These are phyloP conservation scores for Cavia porcellus DNA, from an alignment of 2,113 vertebrate genomes.

Conservation along the genomic window DNA sequence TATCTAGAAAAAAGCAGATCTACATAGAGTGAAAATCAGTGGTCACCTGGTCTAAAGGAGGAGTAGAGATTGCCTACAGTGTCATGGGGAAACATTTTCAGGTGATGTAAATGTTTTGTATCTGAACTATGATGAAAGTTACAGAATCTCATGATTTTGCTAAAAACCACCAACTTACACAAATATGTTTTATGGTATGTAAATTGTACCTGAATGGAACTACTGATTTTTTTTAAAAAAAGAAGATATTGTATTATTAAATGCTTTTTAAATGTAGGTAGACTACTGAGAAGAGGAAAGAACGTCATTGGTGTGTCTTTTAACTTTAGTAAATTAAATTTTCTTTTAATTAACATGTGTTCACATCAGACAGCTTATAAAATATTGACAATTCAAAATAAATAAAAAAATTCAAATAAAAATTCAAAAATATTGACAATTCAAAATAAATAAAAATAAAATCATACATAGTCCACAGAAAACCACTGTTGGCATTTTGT, in stretches of 20 bases:
- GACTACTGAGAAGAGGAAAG: not conserved
- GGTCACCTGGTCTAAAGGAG: not conserved
- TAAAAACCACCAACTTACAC: not conserved
- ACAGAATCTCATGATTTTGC: not conserved
- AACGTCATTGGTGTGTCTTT: not conserved
- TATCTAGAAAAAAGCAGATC: not conserved
- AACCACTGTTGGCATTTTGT: not conserved
- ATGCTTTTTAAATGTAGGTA: not conserved
- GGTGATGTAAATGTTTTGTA: not conserved
- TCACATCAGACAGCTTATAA: not conserved
- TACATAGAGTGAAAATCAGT: not conserved
- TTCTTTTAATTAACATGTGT: not conserved
- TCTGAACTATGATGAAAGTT: not conserved
- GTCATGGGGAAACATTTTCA: not conserved
- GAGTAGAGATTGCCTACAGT: not conserved
- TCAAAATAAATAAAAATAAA: not conserved
- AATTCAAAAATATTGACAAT: not conserved
- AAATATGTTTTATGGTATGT: not conserved
- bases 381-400: not conserved
- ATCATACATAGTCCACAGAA: slow-evolving; percentile 9
- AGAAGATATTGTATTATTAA: not conserved
- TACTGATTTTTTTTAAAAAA: not conserved
- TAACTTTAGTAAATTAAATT: not conserved
- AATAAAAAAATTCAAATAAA: too few relatives aligned
- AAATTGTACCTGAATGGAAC: not conserved